A percentile compares a stretch with the other conserved stretches of the same genome.
Conservation (phyloP, 1,140 invertebrate genomes). For the Trinorchestia longiramus region DNA sequence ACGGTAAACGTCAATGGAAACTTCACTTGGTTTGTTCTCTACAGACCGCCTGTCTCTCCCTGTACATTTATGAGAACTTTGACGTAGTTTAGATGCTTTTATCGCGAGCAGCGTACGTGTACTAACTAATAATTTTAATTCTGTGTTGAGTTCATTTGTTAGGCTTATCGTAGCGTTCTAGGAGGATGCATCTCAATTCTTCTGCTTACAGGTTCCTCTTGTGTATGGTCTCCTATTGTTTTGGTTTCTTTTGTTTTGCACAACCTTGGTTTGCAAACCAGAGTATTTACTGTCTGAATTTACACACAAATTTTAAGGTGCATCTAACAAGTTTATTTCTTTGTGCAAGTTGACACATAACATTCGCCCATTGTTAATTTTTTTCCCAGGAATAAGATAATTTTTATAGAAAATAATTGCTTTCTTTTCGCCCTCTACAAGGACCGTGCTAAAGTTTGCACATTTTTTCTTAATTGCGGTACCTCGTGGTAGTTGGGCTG, state of each 20-base stretch:
- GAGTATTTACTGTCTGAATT: background rate
- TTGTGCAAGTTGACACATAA: background rate
- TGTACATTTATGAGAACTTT: background rate
- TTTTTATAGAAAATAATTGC: background rate
- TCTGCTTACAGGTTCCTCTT: background rate
- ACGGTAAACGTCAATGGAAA: background rate
- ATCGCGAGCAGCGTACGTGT: background rate
- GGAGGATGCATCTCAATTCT: background rate
- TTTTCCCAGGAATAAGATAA: background rate
- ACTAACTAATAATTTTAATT: constrained; percentile 21
- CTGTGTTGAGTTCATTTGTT: background rate
- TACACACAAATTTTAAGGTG: background rate
- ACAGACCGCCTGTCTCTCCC: background rate
- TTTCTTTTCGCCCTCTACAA: too few species aligned
- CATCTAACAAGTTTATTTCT: background rate
- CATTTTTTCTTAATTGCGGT: too few species aligned
- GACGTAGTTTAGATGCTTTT: background rate
- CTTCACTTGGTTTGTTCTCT: background rate
- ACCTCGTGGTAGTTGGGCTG: too few species aligned
- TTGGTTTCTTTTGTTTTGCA: background rate
- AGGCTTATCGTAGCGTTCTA: background rate
- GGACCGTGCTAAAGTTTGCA: too few species aligned
- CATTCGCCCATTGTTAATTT: background rate
- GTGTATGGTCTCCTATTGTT: background rate
- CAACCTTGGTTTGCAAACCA: background rate